These are phyloP conservation scores for Cinclus cinclus DNA, from an alignment of 2,113 vertebrate genomes.

Conservation along the genomic window DNA sequence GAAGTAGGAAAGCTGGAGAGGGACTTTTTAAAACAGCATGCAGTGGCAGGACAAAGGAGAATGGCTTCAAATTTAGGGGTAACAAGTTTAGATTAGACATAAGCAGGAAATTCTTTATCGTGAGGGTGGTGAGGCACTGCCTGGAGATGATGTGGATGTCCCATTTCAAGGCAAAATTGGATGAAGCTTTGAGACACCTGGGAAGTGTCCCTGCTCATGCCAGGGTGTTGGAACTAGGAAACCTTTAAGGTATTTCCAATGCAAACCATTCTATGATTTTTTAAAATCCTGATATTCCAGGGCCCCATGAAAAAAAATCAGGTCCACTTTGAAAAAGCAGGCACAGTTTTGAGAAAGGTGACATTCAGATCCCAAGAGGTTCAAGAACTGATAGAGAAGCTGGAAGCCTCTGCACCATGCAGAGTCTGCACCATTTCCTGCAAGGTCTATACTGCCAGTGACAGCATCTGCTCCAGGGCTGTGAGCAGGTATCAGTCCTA, in stretches of 20 bases:
- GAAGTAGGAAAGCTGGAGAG: neutral
- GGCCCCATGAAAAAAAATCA: neutral
- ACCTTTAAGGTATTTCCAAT: neutral
- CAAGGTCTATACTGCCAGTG: neutral
- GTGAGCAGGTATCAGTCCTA: neutral
- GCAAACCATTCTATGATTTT: neutral
- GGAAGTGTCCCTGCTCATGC: neutral
- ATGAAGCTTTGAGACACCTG: neutral
- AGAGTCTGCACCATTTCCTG: neutral
- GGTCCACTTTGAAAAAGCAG: neutral
- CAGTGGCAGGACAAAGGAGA: neutral
- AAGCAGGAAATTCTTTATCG: neutral
- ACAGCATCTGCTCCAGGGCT: neutral
- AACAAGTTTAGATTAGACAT: neutral
- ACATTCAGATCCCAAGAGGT: neutral
- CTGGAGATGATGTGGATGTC: neutral
- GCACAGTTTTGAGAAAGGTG: fast-evolving
- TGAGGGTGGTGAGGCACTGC: neutral
- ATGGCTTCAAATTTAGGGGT: neutral
- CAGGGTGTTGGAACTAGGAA: neutral
- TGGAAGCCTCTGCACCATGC: neutral
- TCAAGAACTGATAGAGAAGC: neutral
- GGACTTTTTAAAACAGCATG: neutral
- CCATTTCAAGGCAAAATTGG: neutral
- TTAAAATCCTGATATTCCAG: neutral